Conservation (phyloP, 2,797 vertebrate genomes). For the Nyctalus aviator region DNA sequence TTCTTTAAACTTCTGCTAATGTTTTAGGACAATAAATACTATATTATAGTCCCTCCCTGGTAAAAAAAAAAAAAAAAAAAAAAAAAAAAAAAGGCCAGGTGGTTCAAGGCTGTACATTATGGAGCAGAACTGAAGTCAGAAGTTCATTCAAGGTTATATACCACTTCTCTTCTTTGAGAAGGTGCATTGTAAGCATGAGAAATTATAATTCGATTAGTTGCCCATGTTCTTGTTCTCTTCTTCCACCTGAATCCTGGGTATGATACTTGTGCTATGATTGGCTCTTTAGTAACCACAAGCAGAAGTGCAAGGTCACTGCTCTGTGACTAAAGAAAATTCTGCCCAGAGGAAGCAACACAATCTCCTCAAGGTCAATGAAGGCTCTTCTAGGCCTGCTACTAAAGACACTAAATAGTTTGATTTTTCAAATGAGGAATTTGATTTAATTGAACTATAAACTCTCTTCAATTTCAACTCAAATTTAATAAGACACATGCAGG, state of each 20-base stretch:
- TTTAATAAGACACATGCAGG: neutral
- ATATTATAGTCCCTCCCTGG: neutral
- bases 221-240: neutral
- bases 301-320: neutral
- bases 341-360: neutral
- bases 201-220: neutral
- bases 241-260: neutral
- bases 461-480: constrained; percentile 1
- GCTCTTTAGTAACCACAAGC: neutral
- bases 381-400: neutral
- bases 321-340: neutral
- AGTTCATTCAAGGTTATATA: neutral
- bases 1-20: constrained; percentile 9
- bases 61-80: constrained; percentile 19
- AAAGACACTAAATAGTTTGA: neutral
- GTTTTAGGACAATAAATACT: constrained; percentile 24
- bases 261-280: neutral
- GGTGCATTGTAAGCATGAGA: neutral
- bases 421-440: neutral
- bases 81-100: constrained; percentile 7
- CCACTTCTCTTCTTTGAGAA: neutral
- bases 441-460: neutral
- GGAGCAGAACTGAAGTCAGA: neutral
- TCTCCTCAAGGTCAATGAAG: neutral
- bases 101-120: neutral